Evolutionary conservation across 2,888 invertebrate species (phyloP), one percentile per base, ranked within the genome.

Genomic region (Acleris literana): DNA sequence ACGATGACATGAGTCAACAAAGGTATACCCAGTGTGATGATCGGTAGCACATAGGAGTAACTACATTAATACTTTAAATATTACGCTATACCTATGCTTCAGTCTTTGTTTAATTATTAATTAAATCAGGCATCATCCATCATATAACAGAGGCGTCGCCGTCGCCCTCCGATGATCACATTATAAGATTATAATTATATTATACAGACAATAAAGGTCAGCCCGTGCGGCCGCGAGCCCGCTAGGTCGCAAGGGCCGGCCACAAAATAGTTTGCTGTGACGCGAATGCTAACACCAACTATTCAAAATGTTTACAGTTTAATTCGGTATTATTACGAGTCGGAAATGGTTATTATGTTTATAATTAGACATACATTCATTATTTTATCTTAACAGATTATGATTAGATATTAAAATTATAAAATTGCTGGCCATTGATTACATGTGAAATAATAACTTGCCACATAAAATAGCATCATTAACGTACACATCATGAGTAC

Each of bases 61-160:
- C 82, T 86, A 84, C 80, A 80, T 83, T 75, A 86, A 87, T 87
- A 86, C 85, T 87, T 89, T 87, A 84, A 87, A 86, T 87, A 88
- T 89, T 87, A 90, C 80, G 83, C 86, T 90, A 91, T 89, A 89
- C 82, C 90, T 91, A 91, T 86, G 80, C 90, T 86, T 92, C 92
- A 92, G 92, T 92, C 92, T 92, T 92, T 87, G 82, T 89, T 90
- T 88, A 85, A 86, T 90, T 89, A 90, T 87, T 87, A 83, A 83
- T 86, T 85, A 88, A 76, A 78, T 81, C 89, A 88, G 88, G 85
- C 85, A 86, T 82, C 80, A 80, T 33, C 25, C 9, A 33, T 33
- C 25, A 25, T 81, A 81, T 80, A 81, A 84, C 82, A 82, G 77
- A 77, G 76, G 77, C 82, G 79, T 81, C 80, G 79, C 79, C 74